Percentiles rank a stretch among this genome's conserved stretches.
phyloP scores from a whole-genome alignment of 92 coral and sea anemone genomes.

The Epizoanthus ramosus region DNA sequence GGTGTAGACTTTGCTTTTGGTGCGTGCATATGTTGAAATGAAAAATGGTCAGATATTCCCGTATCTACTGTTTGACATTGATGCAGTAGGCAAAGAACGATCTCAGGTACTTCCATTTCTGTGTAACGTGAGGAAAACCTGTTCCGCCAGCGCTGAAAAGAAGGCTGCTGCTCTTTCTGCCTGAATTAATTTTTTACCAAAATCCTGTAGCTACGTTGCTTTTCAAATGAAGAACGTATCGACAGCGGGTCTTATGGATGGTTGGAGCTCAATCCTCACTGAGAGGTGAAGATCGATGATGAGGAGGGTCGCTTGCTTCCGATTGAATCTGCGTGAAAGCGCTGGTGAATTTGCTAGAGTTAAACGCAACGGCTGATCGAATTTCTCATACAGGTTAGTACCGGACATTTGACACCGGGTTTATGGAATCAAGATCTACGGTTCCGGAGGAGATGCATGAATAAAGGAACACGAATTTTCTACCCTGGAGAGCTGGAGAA shows the following conservation, averaged over 20 bases:
- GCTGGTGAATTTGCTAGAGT: constrained; percentile 12
- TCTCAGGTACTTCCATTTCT: not conserved
- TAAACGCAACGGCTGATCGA: constrained; percentile 20
- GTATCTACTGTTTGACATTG: constrained; percentile 2
- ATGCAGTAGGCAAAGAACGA: constrained; percentile 8
- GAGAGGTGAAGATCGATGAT: constrained; percentile 36
- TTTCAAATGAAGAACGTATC: not conserved
- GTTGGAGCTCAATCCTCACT: constrained; percentile 22
- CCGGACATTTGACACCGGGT: constrained; percentile 39
- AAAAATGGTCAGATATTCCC: not conserved
- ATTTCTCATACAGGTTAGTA: constrained; percentile 48
- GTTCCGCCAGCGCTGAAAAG: not conserved
- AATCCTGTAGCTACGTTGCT: not conserved
- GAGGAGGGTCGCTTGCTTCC: constrained; percentile 27
- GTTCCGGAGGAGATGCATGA: constrained; percentile 33
- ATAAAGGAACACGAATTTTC: constrained; percentile 43
- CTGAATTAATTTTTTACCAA: not conserved
- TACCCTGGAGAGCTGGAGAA: constrained; percentile 43
- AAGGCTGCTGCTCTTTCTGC: not conserved
- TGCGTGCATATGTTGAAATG: not conserved
- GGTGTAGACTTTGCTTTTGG: not conserved
- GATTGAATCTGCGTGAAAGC: constrained; percentile 28
- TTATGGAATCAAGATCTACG: constrained; percentile 28
- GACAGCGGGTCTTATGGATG: not conserved
- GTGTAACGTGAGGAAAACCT: not conserved